Evolutionary conservation across 2,797 vertebrate genomes (phyloP).

Genomic region (Pipistrellus pygmaeus): DNA sequence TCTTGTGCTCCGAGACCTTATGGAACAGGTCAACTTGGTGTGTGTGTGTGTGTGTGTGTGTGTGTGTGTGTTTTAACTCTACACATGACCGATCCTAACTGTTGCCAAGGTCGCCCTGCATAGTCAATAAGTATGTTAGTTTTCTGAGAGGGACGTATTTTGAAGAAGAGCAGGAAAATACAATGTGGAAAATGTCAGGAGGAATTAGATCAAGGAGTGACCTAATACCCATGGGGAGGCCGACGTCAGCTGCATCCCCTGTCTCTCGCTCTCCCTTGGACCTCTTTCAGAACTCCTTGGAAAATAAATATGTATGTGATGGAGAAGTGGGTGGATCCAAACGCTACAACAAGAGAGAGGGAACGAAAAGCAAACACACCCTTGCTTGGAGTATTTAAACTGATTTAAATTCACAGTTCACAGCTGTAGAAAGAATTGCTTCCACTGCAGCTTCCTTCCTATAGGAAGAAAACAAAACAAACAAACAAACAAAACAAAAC

Average conservation of each 20-base stretch:
- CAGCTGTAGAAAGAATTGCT: conserved; percentile 60
- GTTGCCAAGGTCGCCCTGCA: conserved; percentile 61
- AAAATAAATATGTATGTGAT: conserved; percentile 86
- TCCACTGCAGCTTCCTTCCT: conserved; percentile 33
- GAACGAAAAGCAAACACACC: conserved; percentile 81
- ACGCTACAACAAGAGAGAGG: conserved; percentile 71
- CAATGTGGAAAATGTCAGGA: conserved; percentile 85
- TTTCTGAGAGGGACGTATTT: conserved; percentile 76
- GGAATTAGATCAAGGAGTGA: conserved; percentile 86
- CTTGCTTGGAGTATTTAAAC: conserved; percentile 67
- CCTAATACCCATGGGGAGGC: conserved; percentile 86
- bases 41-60: background rate
- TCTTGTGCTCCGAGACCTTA: background rate
- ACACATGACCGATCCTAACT: conserved; percentile 40
- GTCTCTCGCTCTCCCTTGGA: conserved; percentile 87
- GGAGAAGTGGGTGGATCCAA: conserved; percentile 81
- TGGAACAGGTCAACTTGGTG: background rate
- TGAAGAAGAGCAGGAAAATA: conserved; percentile 83
- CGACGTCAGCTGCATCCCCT: conserved; percentile 84
- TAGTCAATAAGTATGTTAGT: conserved; percentile 67
- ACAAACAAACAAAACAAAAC: no score
- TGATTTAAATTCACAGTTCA: conserved; percentile 77
- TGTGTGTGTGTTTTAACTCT: conserved; percentile 17
- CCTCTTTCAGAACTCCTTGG: conserved; percentile 85
- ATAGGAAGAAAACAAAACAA: conserved; percentile 30